phyloP scores from a whole-genome alignment of 2,797 vertebrate genomes.

The Bradypus variegatus region DNA sequence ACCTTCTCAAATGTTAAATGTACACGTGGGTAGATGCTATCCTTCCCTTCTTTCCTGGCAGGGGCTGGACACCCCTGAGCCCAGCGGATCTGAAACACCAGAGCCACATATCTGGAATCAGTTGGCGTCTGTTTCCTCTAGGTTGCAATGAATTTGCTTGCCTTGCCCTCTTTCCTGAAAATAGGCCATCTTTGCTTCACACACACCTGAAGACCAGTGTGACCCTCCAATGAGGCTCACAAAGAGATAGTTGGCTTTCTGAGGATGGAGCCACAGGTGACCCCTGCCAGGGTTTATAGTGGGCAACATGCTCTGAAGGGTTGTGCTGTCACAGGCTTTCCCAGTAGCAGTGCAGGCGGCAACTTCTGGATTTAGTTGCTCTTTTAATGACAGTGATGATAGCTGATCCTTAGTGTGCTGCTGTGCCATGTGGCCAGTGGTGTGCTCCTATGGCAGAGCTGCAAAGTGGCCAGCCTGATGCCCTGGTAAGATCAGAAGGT shows the following conservation, averaged over 20 bases:
- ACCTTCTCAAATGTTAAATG: background rate
- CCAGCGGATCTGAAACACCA: background rate
- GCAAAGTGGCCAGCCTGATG: background rate
- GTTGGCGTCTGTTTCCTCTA: background rate
- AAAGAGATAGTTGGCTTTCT: background rate
- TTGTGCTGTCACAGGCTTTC: rapidly evolving
- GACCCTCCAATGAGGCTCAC: background rate
- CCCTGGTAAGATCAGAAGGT: background rate
- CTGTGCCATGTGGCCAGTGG: background rate
- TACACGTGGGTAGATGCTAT: rapidly evolving
- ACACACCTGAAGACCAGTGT: too few species aligned
- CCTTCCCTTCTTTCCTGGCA: too few species aligned
- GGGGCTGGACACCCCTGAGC: background rate
- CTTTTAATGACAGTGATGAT: too few species aligned
- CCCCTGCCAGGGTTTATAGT: background rate
- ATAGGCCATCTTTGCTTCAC: too few species aligned
- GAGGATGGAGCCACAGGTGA: background rate
- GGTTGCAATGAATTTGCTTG: background rate
- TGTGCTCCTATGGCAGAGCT: rapidly evolving
- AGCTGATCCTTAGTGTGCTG: too few species aligned
- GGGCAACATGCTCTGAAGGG: too few species aligned
- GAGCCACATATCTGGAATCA: background rate
- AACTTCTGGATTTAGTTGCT: too few species aligned
- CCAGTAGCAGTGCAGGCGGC: background rate
- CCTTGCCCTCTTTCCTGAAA: background rate